Evolutionary conservation across 2,113 vertebrate genomes (phyloP).

Genomic region (Coturnix japonica): DNA sequence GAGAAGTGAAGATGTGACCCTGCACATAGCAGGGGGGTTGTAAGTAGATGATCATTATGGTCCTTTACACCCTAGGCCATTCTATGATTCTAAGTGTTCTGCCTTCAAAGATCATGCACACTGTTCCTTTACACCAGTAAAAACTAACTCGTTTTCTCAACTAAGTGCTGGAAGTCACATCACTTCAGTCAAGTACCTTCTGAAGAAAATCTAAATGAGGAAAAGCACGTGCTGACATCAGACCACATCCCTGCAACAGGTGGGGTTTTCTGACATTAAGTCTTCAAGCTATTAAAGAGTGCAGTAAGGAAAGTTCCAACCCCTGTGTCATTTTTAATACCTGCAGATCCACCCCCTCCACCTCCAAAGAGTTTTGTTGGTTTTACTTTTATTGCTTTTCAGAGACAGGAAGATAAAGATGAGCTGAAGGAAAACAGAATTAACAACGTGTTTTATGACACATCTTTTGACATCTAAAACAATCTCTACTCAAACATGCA

Average conservation of each 20-base stretch:
- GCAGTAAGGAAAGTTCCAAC: not conserved
- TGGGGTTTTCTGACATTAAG: not conserved
- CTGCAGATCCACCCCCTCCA: not conserved
- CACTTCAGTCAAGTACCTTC: not conserved
- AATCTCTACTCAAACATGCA: not conserved
- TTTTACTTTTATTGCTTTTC: not conserved
- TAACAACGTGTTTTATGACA: not conserved
- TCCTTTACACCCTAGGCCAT: too few relatives aligned
- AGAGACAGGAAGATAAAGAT: not conserved
- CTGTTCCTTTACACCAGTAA: not conserved
- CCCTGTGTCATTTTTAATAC: not conserved
- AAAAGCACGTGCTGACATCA: not conserved
- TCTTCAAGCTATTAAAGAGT: not conserved
- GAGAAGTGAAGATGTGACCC: not conserved
- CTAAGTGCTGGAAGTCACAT: not conserved
- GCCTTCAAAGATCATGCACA: fast-evolving
- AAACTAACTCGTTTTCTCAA: not conserved
- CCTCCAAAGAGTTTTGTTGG: not conserved
- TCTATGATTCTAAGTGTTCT: not conserved
- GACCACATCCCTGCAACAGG: not conserved
- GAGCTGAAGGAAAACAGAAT: not conserved
- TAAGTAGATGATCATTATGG: too few relatives aligned
- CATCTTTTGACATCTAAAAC: not conserved
- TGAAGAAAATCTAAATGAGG: not conserved
- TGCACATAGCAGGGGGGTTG: too few relatives aligned